Percentiles rank a stretch among this genome's conserved stretches.
Evolutionary conservation across 2,888 invertebrate species (phyloP).

Genomic region (Eupelmus urozonus): DNA sequence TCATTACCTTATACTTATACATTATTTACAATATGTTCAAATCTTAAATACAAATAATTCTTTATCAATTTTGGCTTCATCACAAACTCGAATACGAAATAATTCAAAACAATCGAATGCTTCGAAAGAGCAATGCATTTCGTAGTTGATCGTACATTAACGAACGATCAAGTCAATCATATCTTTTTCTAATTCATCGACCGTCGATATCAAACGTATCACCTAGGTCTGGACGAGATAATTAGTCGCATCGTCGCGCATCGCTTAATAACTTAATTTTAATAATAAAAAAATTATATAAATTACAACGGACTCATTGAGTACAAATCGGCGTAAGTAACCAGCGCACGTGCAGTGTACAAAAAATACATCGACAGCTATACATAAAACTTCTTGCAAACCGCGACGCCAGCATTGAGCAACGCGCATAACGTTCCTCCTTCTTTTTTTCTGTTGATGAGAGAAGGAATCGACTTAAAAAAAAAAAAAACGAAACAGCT

Average conservation of each 20-base stretch:
- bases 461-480: neutral
- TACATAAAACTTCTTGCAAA: neutral
- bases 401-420: neutral
- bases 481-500: conserved; percentile 19
- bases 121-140: conserved; percentile 61
- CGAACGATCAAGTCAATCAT: neutral
- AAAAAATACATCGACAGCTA: neutral
- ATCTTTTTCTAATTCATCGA: neutral
- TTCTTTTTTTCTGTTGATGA: conserved; percentile 2
- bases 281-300: conserved; percentile 46
- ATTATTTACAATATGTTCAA: too few relatives aligned
- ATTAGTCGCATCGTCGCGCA: neutral
- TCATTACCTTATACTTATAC: too few relatives aligned
- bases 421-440: neutral
- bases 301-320: conserved; percentile 33
- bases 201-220: neutral
- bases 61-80: too few relatives aligned
- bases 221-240: neutral
- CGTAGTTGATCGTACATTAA: conserved; percentile 23
- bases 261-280: conserved; percentile 46
- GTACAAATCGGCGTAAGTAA: conserved; percentile 27
- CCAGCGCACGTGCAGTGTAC: neutral
- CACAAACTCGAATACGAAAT: too few relatives aligned
- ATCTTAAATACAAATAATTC: too few relatives aligned
- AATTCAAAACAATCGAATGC: conserved; percentile 56